phyloP scores from a whole-genome alignment of 2,113 vertebrate species.

The Nanorana parkeri region DNA sequence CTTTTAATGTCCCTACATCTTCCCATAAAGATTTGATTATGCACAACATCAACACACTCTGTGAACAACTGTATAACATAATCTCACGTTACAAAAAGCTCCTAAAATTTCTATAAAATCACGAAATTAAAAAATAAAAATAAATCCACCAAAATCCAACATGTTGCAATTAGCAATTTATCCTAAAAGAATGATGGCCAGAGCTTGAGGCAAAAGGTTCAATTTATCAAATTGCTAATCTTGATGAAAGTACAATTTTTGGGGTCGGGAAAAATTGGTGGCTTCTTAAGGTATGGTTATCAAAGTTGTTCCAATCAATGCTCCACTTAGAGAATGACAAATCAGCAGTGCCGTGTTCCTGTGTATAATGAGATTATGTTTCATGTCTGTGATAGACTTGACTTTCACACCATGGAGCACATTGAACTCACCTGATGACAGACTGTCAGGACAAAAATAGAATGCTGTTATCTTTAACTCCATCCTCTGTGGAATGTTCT shows the following conservation, averaged over 20 bases:
- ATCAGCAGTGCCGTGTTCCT: slow-evolving; percentile 60
- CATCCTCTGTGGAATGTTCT: slow-evolving; percentile 37
- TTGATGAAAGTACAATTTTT: slow-evolving; percentile 54
- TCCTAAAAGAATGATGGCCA: slow-evolving; percentile 20
- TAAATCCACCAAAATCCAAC: slow-evolving; percentile 14
- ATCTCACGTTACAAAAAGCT: slow-evolving; percentile 41
- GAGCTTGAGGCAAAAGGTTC: slow-evolving; percentile 42
- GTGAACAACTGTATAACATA: slow-evolving; percentile 24
- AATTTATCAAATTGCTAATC: slow-evolving; percentile 51
- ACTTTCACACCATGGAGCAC: slow-evolving; percentile 65
- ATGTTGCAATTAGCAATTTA: slow-evolving; percentile 48
- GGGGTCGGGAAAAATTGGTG: slow-evolving; percentile 36
- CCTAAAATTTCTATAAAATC: slow-evolving; percentile 44
- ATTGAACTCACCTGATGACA: slow-evolving; percentile 62
- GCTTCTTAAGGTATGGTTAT: slow-evolving; percentile 59
- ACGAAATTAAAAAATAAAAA: slow-evolving; percentile 36
- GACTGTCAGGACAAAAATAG: slow-evolving; percentile 47
- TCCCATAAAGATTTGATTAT: slow-evolving; percentile 50
- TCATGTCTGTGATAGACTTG: slow-evolving; percentile 63
- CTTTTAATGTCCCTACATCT: slow-evolving; percentile 47
- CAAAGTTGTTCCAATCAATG: slow-evolving; percentile 66
- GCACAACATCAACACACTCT: slow-evolving; percentile 39
- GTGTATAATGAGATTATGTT: slow-evolving; percentile 63
- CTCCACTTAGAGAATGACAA: slow-evolving; percentile 62
- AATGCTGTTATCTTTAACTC: slow-evolving; percentile 53